These are phyloP conservation scores for Pyrocephalus nanus DNA, from an alignment of 2,797 vertebrate species.

Conservation along the genomic window DNA sequence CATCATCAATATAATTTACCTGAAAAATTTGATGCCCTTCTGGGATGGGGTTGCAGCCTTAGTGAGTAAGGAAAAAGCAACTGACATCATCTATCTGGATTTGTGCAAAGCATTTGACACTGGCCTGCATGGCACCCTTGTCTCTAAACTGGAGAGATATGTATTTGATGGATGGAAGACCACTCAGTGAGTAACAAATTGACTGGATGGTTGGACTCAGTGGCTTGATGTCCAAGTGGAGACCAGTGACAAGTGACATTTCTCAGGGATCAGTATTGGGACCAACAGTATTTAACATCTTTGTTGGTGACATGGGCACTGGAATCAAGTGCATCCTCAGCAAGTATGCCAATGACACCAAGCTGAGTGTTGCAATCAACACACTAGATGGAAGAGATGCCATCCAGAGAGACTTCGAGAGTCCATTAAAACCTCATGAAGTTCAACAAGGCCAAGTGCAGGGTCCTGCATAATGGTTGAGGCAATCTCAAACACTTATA, in stretches of 20 bases:
- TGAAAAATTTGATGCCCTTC: neutral
- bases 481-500: neutral
- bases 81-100: neutral
- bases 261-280: neutral
- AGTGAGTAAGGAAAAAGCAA: neutral
- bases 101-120: neutral
- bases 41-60: neutral
- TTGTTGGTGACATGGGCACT: fast-evolving
- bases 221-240: neutral
- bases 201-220: neutral
- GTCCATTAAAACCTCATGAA: neutral
- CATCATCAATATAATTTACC: neutral
- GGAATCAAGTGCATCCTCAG: neutral
- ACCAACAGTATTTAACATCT: fast-evolving
- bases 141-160: neutral
- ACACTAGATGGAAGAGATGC: neutral
- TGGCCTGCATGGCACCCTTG: neutral
- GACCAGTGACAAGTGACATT: neutral
- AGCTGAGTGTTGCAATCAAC: neutral
- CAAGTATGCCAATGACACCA: neutral
- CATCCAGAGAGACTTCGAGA: neutral
- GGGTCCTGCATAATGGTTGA: fast-evolving
- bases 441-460: neutral
- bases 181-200: neutral
- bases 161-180: neutral